Base-by-base conservation (phyloP, 2,888 invertebrate genomes). In the Leptinotarsa haldemani region DNA sequence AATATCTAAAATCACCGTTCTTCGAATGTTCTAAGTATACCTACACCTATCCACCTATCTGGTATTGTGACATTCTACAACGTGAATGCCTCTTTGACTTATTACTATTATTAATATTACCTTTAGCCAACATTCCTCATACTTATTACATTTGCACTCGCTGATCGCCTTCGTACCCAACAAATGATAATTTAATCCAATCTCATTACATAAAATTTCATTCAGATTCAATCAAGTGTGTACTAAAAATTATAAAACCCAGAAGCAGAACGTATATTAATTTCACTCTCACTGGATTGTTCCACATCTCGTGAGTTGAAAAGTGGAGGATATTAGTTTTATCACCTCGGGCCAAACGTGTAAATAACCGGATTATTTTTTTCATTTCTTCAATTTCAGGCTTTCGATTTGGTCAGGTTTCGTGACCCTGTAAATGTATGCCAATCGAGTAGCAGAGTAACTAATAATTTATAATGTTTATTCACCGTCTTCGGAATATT, bases 211-310 rank as follows among this genome's bases (percentile, higher is more conserved):
- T n/a, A n/a, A 61, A 61, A 16, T n/a, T 58, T 4, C 15, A 16
- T 61, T 61, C 61, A 20, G 16, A 40, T 61, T n/a, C 61, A 61
- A 61, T 61, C 40, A 61, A 25, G n/a, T 61, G 13, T 20, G 30
- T 30, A 61, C 40, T 4, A 61, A 30, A 40, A 61, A 61, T 61
- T 40, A 61, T 40, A 61, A 67, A 53, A 66, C 22, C 53, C 67
- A 67, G 20, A 53, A 67, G 30, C 53, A 18, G 53, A 52, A 53
- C 30, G 67, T 46, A n/a, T 52, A 67, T 18, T 22, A 53, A 66
- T 52, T 67, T 67, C 67, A 67, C 67, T 67, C 67, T 67, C 67
- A 67, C 67, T 67, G n/a, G 40, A 50, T 50, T 30, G 30, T 50
- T 48, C 48, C 52, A 66, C 48, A 66, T 50, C 22, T 48, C 50